A percentile compares a stretch with the other conserved stretches of the same genome.
Evolutionary conservation across 2,888 invertebrate genomes (phyloP).

Genomic region (Melinaea marsaeus): DNA sequence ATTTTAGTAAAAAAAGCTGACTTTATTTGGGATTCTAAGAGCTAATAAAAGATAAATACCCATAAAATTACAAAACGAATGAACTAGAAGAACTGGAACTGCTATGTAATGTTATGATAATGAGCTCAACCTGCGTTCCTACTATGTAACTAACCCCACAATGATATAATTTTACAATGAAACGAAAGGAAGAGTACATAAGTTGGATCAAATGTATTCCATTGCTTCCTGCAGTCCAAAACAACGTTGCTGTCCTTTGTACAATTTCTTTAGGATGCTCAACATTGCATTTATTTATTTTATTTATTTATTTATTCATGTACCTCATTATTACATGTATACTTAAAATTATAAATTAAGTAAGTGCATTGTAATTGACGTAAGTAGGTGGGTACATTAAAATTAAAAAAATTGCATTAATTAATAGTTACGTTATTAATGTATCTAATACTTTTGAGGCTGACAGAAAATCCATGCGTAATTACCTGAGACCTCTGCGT

Average conservation of each 20-base stretch:
- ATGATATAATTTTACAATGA: constrained; percentile 35
- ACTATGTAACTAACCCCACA: constrained; percentile 33
- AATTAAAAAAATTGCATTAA: constrained; percentile 27
- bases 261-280: constrained; percentile 12
- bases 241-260: constrained; percentile 23
- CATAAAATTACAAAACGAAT: neutral
- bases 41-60: no score
- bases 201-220: constrained; percentile 35
- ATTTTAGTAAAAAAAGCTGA: no score
- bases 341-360: no score
- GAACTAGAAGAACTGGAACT: constrained; percentile 33
- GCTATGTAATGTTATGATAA: constrained; percentile 39
- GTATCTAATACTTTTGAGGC: constrained; percentile 4
- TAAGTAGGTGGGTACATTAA: no score
- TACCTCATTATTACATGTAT: no score
- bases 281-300: no score
- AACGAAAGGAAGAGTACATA: constrained; percentile 36
- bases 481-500: constrained; percentile 7
- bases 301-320: no score
- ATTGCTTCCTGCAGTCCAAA: constrained; percentile 30
- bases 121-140: constrained; percentile 35
- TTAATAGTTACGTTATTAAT: constrained; percentile 14
- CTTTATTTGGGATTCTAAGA: no score
- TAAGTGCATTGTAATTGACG: constrained; percentile 32
- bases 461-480: constrained; percentile 5